Base-by-base conservation (phyloP, 2,888 invertebrate species). In the Callyntrura sp. region DNA sequence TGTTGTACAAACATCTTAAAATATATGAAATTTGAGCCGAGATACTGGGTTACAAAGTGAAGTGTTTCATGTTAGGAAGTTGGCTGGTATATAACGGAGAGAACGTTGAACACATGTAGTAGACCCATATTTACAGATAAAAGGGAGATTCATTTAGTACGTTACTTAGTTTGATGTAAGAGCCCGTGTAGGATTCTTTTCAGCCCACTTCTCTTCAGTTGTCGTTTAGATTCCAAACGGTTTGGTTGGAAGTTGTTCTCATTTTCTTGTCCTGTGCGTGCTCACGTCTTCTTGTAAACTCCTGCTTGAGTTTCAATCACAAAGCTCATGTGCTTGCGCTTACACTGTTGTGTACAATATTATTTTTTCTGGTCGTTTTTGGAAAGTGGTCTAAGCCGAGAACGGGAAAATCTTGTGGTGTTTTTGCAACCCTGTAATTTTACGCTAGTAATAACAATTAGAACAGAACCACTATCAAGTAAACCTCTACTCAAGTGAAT, bases 201-300 rank as follows among this genome's bases (percentile, higher is more conserved):
- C 88, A 35, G 60, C 73, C 82, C 48, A 62, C 73, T 88, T 88
- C 76, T 82, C 43, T 83, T 87, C 51, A 88, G 88, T 88, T 84
- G 65, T 62, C 25, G 81, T 85, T 90, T 68, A 82, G 90, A 70
- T 85, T 90, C 90, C 90, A 85, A 62, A 82, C 85, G 20, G 85
- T 60, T 85, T 88, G n/a, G n/a, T n/a, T n/a, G 82, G 55, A 82
- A 62, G 62, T n/a, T 68, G 48, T 55, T 51, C 76, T 57, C 20
- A 28, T 55, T 35, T 20, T 68, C 20, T 65, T 17, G 48, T 83
- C n/a, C n/a, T n/a, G n/a, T n/a, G n/a, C n/a, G n/a, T n/a, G n/a
- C n/a, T n/a, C n/a, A n/a, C 48, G 20, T 20, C 25, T 17, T 9
- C 48, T 23, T 45, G 12, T 84, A 28, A 28, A 78, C 62, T 51